Evolutionary conservation across 2,113 vertebrate species (phyloP).

Genomic region (Antechinus flavipes): DNA sequence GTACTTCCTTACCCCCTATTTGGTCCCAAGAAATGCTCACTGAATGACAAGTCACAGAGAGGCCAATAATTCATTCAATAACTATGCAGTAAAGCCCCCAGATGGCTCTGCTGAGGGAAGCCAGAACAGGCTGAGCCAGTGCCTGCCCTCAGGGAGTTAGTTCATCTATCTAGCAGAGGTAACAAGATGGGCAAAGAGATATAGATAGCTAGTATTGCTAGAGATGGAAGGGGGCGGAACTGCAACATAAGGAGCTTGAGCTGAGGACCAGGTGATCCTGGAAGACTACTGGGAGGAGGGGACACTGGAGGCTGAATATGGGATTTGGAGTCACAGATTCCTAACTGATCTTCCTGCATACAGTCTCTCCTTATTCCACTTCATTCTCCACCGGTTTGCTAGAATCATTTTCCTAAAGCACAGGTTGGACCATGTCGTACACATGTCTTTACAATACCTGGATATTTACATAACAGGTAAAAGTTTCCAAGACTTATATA

Average conservation of each 20-base stretch:
- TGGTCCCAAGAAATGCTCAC: background rate
- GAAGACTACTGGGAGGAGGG: background rate
- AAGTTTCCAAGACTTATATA: background rate
- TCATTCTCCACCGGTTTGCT: background rate
- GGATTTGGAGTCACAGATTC: background rate
- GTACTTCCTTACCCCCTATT: background rate
- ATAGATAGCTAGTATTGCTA: background rate
- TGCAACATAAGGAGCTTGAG: background rate
- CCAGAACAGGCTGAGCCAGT: background rate
- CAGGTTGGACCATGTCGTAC: background rate
- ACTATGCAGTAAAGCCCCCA: background rate
- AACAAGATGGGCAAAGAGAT: background rate
- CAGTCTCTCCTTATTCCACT: background rate
- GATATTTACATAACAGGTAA: background rate
- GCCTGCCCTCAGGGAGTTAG: background rate
- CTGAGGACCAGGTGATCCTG: background rate
- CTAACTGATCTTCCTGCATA: background rate
- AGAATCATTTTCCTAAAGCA: background rate
- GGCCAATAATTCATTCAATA: background rate
- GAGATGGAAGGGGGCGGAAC: background rate
- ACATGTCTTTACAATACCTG: background rate
- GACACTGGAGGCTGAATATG: background rate
- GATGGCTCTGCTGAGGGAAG: background rate
- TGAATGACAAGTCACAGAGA: background rate
- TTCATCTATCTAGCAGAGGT: background rate